Evolutionary conservation across 2,113 vertebrate genomes (phyloP), one percentile per base, ranked within the genome.

Genomic region (Rallus limicola): DNA sequence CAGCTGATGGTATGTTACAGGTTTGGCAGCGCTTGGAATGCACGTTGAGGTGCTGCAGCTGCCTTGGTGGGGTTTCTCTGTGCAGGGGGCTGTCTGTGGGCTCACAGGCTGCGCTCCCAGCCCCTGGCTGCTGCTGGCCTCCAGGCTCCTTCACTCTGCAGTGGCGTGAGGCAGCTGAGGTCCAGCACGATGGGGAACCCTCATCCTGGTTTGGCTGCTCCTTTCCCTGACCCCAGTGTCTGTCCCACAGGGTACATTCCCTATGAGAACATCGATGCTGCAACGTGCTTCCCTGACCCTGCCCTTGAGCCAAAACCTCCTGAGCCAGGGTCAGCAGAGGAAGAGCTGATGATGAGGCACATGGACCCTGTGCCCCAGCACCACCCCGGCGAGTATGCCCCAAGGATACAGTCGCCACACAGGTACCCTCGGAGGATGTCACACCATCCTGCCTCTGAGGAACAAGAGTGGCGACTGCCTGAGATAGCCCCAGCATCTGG

Each of bases 161-260:
- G 38, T 18, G 29, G 10, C 1, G 1, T 0, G 11, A 4, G 8
- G 23, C 40, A 13, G 20, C 31, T 0, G 5, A 55, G 55, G 31
- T 28, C 44, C 18, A 18, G 11, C 1, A 4, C 0, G 0, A n/a
- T 0, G 10, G 56, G n/a, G 13, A 50, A 3, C 21, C 50, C 29
- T 46, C 59, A 3, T 2, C 58, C 52, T 19, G 1, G 0, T 24
- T 2, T 1, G 0, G 38, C 31, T 26, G 0, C 3, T 20, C n/a
- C 79, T n/a, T 3, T 14, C 48, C 24, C 80, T n/a, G 50, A 38
- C 74, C 62, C 18, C 23, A 0, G 10, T 5, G 6, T 90, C 76
- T 72, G 31, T 63, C 84, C 86, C 5, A 0, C 89, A 97, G 96
- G 77, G 0, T 63, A 48, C 5, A 18, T 83, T 25, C 68, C 77